Conservation (phyloP, 2,113 vertebrate species). For the Fregetta grallaria region DNA sequence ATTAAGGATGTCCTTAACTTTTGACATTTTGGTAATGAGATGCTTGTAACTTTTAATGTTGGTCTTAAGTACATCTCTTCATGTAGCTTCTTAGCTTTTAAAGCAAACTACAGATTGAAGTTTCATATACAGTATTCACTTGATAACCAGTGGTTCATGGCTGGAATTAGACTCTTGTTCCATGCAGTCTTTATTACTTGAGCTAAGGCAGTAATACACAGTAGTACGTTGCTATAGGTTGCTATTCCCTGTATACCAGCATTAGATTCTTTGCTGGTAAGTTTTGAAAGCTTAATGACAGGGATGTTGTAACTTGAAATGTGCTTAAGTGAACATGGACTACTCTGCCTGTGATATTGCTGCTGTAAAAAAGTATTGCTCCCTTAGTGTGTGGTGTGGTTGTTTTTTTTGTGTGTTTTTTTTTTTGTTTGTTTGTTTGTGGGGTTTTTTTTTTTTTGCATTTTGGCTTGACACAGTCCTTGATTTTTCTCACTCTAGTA, state of each 20-base stretch:
- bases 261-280: background rate
- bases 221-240: background rate
- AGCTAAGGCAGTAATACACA: background rate
- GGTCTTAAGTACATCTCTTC: background rate
- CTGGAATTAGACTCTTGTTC: background rate
- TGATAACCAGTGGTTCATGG: background rate
- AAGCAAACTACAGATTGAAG: background rate
- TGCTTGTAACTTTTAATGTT: background rate
- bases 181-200: background rate
- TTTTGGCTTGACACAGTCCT: background rate
- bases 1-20: background rate
- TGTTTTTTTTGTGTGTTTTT: no score
- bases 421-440: no score
- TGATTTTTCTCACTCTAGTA: background rate
- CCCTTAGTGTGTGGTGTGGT: background rate
- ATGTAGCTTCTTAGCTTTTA: background rate
- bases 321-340: background rate
- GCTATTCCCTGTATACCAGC: background rate
- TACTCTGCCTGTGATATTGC: background rate
- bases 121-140: background rate
- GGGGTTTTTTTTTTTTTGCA: no score
- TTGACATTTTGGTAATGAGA: background rate
- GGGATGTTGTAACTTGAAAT: background rate
- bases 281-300: background rate
- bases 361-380: background rate